Percentiles rank a stretch among this genome's conserved stretches.
Conservation (phyloP, 2,888 invertebrate species). For the Frankliniella intonsa region DNA sequence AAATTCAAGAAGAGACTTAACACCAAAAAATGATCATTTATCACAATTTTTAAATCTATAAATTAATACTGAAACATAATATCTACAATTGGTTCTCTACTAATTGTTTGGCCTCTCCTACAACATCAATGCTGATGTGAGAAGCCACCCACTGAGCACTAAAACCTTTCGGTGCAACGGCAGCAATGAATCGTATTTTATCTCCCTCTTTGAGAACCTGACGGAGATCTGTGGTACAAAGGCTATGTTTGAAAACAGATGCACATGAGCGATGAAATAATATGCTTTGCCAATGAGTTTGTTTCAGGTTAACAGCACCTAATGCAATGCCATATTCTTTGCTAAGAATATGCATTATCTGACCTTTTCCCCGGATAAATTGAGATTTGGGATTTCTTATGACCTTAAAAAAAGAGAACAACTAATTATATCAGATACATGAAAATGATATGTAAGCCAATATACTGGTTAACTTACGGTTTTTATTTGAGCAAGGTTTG, state of each 20-base stretch:
- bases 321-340: neutral
- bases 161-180: neutral
- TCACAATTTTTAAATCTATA: no score
- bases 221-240: neutral
- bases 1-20: no score
- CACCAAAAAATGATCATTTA: no score
- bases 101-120: neutral
- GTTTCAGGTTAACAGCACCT: neutral
- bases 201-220: slow-evolving; percentile 11
- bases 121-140: slow-evolving; percentile 2
- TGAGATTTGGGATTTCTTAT: slow-evolving; percentile 7
- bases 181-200: slow-evolving; percentile 9
- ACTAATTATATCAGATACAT: neutral
- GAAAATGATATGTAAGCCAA: neutral
- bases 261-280: neutral
- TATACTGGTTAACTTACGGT: neutral
- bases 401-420: neutral
- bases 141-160: neutral
- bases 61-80: neutral
- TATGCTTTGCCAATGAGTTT: slow-evolving; percentile 14
- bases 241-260: neutral
- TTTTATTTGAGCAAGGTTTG: neutral
- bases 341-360: slow-evolving; percentile 5
- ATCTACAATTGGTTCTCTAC: neutral
- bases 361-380: neutral